Base-by-base conservation (phyloP, 2,888 invertebrate species). In the Scaptomyza cyrtandrae region DNA sequence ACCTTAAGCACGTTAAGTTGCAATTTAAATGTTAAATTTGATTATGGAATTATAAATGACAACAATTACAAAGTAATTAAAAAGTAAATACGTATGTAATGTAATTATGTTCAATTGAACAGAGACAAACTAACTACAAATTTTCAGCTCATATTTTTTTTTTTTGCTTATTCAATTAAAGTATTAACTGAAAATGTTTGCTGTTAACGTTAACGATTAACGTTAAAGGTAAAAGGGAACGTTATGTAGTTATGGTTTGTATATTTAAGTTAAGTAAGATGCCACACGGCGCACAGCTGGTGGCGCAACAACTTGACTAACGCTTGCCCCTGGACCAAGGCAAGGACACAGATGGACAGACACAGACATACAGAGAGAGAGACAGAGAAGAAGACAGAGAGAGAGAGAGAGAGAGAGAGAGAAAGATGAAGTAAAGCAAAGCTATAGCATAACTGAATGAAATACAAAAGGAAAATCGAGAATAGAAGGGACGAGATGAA, bases 401-500 rank as follows among this genome's bases (percentile, higher is more conserved):
- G 9, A 29, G 16, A 19, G 27, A 29, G 5, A 13, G 16, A 33
- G 10, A 29, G 10, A 27, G 0, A 13, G 16, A 13, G 10, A 5
- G 7, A 37, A 2, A 14, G 49, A 35, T 19, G 19, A 24, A 48
- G 48, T 48, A 48, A 24, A 24, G 24, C 50, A 44, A 33, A 33
- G 44, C 41, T 39, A 16, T 10, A 16, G 16, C 50, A 50, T 7
- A 16, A 6, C 29, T 49, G 31, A 43, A 52, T 11, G 27, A 11
- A 11, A 27, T 6, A 46, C 11, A 27, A 46, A 6, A n/a, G 10
- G 29, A 10, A 14, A 33, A 49, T 7, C 11, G 16, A 16, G 11
- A 7, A 49, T 1, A 46, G 43, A 52, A 39, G 3, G 6, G 11
- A 39, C 43, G 14, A 11, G 43, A 52, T 31, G 54, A 71, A 33